Evolutionary conservation across 2,888 invertebrate species (phyloP).

Genomic region (Drosophila mimica): DNA sequence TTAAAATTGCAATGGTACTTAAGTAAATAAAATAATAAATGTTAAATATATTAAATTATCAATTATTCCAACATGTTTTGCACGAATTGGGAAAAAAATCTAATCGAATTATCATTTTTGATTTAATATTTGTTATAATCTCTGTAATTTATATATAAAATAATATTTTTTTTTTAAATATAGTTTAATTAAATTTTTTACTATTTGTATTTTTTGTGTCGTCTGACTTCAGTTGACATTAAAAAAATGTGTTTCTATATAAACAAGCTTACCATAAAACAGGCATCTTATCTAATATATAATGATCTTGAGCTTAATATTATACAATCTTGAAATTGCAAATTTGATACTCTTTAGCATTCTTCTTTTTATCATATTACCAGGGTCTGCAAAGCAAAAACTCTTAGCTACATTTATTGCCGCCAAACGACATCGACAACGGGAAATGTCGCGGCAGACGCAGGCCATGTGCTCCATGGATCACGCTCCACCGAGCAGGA

Average conservation of each 20-base stretch:
- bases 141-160: not conserved
- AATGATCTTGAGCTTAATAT: not conserved
- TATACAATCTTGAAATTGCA: not conserved
- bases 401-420: conserved; percentile 70
- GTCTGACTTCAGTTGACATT: not conserved
- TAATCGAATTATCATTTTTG: not conserved
- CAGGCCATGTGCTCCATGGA: conserved; percentile 52
- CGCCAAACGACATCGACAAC: conserved; percentile 63
- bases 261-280: not conserved
- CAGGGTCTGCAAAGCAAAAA: conserved; percentile 43
- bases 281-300: not conserved
- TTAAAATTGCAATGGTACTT: not conserved
- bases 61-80: not conserved
- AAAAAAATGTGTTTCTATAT: not conserved
- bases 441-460: conserved; percentile 51
- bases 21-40: not conserved
- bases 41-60: not conserved
- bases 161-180: not conserved
- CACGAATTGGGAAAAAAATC: not conserved
- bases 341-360: not conserved
- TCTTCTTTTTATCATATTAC: not conserved
- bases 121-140: not conserved
- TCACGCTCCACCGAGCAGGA: conserved; percentile 48
- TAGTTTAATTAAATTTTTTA: too few relatives aligned
- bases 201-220: too few relatives aligned